phyloP scores from a whole-genome alignment of 2,797 vertebrate genomes.

The Erithacus rubecula region DNA sequence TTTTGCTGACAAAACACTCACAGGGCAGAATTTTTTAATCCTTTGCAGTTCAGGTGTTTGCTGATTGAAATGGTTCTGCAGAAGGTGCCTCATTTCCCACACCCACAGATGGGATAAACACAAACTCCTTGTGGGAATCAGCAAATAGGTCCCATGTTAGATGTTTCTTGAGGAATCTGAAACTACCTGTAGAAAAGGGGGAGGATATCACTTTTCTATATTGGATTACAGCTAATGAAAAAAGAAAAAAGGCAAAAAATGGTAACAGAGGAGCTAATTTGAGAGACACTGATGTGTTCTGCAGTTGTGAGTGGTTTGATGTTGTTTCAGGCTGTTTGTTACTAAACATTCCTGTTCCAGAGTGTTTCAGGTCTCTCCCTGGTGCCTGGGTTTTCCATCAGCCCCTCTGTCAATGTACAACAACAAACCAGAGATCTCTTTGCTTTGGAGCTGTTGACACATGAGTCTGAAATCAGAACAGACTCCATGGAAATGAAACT shows the following conservation, averaged over 20 bases:
- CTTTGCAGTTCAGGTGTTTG: no score
- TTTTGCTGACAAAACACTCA: not conserved
- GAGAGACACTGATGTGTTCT: not conserved
- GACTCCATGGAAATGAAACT: not conserved
- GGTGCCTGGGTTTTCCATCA: not conserved
- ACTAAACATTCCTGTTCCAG: not conserved
- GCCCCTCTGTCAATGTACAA: not conserved
- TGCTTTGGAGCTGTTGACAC: not conserved
- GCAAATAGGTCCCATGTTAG: not conserved
- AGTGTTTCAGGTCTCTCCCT: not conserved
- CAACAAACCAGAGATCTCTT: not conserved
- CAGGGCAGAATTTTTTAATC: not conserved
- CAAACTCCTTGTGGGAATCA: not conserved
- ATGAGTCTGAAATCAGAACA: not conserved
- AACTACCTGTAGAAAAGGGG: not conserved
- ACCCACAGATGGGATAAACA: not conserved
- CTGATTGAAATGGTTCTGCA: not conserved
- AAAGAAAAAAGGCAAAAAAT: not conserved
- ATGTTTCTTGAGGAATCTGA: not conserved
- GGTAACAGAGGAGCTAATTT: not conserved
- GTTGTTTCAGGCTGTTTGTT: not conserved
- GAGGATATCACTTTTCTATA: not conserved
- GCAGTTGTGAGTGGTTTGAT: not conserved
- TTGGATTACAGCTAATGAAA: not conserved
- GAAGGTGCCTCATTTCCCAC: not conserved